These are phyloP conservation scores for Drosophila nikananu DNA, from an alignment of 1,140 invertebrate species.

Conservation along the genomic window DNA sequence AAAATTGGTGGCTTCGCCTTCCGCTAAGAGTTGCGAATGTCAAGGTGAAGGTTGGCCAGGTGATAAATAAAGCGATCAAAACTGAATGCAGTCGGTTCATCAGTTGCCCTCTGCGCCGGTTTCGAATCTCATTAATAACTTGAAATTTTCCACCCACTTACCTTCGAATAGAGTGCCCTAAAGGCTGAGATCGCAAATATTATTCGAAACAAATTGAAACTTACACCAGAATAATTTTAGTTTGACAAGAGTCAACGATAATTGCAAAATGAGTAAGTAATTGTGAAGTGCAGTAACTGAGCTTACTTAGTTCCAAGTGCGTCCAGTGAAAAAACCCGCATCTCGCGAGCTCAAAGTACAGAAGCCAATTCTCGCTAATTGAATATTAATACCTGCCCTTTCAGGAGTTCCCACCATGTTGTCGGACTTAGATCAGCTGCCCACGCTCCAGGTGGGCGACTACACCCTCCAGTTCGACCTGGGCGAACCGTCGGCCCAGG, in stretches of 20 bases:
- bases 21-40: conserved; percentile 59
- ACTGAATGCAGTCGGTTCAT: conserved; percentile 24
- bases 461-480: conserved; percentile 90
- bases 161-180: conserved; percentile 36
- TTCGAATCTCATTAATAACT: conserved; percentile 37
- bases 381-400: conserved; percentile 61
- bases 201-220: conserved; percentile 22
- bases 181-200: conserved; percentile 29
- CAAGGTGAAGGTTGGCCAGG: conserved; percentile 72
- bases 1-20: conserved; percentile 22
- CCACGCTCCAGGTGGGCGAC: conserved; percentile 89
- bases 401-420: conserved; percentile 89
- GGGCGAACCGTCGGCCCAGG: conserved; percentile 87
- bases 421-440: conserved; percentile 88
- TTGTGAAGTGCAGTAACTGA: conserved; percentile 52
- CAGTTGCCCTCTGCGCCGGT: conserved; percentile 16
- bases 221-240: conserved; percentile 34
- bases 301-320: conserved; percentile 11
- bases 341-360: conserved; percentile 30
- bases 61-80: conserved; percentile 30
- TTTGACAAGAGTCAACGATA: conserved; percentile 30
- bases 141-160: conserved; percentile 26
- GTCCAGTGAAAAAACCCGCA: conserved; percentile 7
- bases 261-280: conserved; percentile 76
- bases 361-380: conserved; percentile 32